Percentiles rank a stretch among this genome's conserved stretches.
Evolutionary conservation across 2,113 vertebrate genomes (phyloP).

Genomic region (Naja naja): DNA sequence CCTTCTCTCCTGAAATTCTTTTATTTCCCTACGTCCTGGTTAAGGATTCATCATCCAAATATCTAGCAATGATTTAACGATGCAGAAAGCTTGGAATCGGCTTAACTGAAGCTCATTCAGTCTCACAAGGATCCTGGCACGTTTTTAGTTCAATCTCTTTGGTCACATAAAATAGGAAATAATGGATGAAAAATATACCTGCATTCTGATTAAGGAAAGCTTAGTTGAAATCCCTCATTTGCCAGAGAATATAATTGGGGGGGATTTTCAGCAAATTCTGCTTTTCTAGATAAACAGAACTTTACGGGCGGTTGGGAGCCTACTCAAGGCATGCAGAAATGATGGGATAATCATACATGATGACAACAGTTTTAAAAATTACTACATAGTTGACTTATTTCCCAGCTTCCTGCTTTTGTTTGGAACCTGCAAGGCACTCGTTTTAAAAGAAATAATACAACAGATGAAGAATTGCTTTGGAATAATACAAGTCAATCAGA

Average conservation of each 20-base stretch:
- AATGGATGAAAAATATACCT: background rate
- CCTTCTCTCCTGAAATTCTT: conserved; percentile 9
- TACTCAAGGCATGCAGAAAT: background rate
- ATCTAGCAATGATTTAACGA: background rate
- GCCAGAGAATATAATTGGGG: background rate
- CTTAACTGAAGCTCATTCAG: background rate
- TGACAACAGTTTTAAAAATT: background rate
- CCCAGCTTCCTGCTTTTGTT: background rate
- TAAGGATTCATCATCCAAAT: conserved; percentile 12
- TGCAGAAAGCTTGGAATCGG: conserved; percentile 17
- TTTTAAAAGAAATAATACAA: background rate
- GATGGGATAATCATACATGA: background rate
- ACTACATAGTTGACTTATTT: background rate
- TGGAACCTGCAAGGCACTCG: too few relatives aligned
- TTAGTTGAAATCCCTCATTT: background rate
- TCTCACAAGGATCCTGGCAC: background rate
- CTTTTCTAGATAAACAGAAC: background rate
- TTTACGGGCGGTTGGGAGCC: background rate
- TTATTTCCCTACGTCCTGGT: conserved; percentile 7
- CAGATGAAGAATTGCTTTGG: background rate
- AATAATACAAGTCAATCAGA: too few relatives aligned
- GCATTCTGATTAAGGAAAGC: background rate
- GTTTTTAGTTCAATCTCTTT: background rate
- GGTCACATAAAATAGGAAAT: too few relatives aligned
- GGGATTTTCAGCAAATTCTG: background rate